Conservation (phyloP, 2,888 invertebrate genomes). For the Glaucopsyche alexis region DNA sequence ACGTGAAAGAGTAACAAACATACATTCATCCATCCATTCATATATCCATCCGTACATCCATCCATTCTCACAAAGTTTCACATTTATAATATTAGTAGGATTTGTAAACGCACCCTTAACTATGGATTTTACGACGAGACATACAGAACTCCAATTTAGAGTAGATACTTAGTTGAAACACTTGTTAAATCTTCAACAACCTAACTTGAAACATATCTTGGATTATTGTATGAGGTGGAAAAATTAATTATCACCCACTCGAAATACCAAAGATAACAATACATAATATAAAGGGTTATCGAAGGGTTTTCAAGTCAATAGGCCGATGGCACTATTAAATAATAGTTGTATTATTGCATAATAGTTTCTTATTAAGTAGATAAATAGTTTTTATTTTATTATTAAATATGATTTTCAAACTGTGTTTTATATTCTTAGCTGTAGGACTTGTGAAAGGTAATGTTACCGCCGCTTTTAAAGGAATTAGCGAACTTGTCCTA, state of each 20-base stretch:
- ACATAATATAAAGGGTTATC: slow-evolving; percentile 21
- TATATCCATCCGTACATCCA: too few relatives aligned
- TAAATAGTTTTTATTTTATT: background rate
- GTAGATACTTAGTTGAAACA: background rate
- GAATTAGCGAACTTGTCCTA: background rate
- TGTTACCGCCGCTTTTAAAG: background rate
- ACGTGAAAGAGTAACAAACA: too few relatives aligned
- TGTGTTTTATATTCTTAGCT: slow-evolving; percentile 11
- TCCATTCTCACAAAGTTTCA: too few relatives aligned
- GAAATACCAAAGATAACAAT: slow-evolving; percentile 10
- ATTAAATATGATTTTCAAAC: slow-evolving; percentile 15
- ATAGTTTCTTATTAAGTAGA: background rate
- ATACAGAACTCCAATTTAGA: background rate
- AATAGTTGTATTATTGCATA: background rate
- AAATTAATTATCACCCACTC: slow-evolving; percentile 12
- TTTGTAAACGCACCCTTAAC: background rate
- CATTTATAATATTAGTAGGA: too few relatives aligned
- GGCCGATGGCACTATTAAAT: slow-evolving; percentile 1
- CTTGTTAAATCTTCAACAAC: background rate
- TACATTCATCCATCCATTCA: too few relatives aligned
- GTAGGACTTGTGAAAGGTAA: slow-evolving; percentile 7
- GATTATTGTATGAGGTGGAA: slow-evolving; percentile 7
- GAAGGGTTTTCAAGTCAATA: background rate
- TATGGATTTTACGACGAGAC: background rate
- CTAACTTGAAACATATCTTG: background rate